Base-by-base conservation (phyloP, 2,888 invertebrate species). In the Tuta absoluta region DNA sequence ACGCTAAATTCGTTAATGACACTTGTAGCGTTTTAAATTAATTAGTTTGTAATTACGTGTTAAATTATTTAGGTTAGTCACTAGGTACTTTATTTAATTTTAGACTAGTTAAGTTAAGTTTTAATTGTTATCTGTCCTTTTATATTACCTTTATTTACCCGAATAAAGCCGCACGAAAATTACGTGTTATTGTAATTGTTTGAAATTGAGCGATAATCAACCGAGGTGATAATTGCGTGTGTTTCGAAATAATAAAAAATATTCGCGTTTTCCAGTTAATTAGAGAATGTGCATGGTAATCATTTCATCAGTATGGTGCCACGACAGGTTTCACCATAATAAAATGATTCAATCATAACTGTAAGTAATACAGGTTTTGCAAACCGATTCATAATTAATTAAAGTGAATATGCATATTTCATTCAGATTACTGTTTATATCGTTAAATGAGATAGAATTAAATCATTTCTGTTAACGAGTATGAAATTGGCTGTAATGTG, bases 1-100 rank as follows among this genome's bases (percentile, higher is more conserved):
- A 48, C 28, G 53, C 56, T 56, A 56, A 53, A 53, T 33, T 56
- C 56, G 56, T 33, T 56, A n/a, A 24, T 28, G 28, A n/a, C 56
- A 33, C 56, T 56, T 56, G 28, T 19, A n/a, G 24, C 17, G n/a
- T 56, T 33, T 60, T 60, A 48, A 24, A 60, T 45, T 60, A 60
- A 60, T 60, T 24, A 45, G 38, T 60, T 33, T n/a, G 45, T 10
- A 60, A 45, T 45, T 24, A 14, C 19, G 24, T 28, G 21, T 58
- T 12, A 60, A n/a, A n/a, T n/a, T n/a, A n/a, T n/a, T n/a, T n/a
- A n/a, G n/a, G n/a, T n/a, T n/a, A n/a, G n/a, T n/a, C n/a, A n/a
- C n/a, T n/a, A n/a, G n/a, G n/a, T n/a, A n/a, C n/a, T n/a, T n/a
- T n/a, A n/a, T n/a, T n/a, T n/a, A n/a, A n/a, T n/a, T n/a, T n/a